Evolutionary conservation across 2,888 invertebrate species (phyloP), one percentile per base, ranked within the genome.

Genomic region (Podotricha telesiphe): DNA sequence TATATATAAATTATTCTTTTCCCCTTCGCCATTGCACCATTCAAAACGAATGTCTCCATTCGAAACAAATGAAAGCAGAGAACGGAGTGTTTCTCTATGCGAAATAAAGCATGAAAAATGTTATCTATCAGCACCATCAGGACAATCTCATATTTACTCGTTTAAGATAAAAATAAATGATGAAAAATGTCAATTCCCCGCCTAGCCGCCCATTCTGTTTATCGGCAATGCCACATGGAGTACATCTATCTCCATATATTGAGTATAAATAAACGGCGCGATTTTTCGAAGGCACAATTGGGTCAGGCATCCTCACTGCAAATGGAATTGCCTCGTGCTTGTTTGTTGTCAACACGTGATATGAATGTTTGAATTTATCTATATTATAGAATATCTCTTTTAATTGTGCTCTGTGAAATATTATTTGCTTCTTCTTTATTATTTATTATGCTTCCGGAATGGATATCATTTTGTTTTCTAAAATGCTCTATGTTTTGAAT

Each of bases 211-310:
- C 34, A 45, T 53, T 61, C 34, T 45, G 11, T 53, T 15, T 28
- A 51, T 42, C 51, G 45, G 34, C 7, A 61, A 50, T 40, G 22
- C 28, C 40, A 59, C 40, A 45, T 50, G 40, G 61, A 53, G 20
- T 17, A 40, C 34, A 59, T 61, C 37, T 62, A 34, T 61, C 61
- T 61, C 61, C 67, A 53, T 62, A 67, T 53, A 67, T 67, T 47
- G 67, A 47, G 61, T 53, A 34, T 55, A 62, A 67, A 34, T 67
- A 67, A 62, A 55, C 51, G 45, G 45, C 19, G 34, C 37, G 42
- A 51, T 66, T 67, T 62, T 67, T 62, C 53, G 53, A 67, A 62
- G 53, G 61, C 62, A 45, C 61, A 61, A 67, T 55, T 67, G 61
- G 61, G 67, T 67, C 61, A 59, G 59, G 45, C 61, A 47, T 67